Percentiles rank a stretch among this genome's conserved stretches.
phyloP scores from a whole-genome alignment of 2,113 vertebrate species.

The Scalopus aquaticus region DNA sequence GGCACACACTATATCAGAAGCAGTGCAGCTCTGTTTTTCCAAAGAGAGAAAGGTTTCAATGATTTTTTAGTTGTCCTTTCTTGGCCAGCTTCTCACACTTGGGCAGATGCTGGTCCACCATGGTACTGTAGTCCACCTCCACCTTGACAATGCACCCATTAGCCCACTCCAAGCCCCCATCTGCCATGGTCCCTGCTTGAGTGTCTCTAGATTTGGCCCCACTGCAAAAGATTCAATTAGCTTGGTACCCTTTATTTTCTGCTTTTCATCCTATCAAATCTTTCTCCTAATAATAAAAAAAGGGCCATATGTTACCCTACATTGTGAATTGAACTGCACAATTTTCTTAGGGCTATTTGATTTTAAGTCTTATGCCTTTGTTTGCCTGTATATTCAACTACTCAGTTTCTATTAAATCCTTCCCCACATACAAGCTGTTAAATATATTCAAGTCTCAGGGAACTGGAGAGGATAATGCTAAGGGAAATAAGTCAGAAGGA shows the following conservation, averaged over 20 bases:
- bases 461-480: too few relatives aligned
- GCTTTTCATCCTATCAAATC: constrained; percentile 42
- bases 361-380: constrained; percentile 52
- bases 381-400: constrained; percentile 41
- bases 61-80: constrained; percentile 97
- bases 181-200: constrained; percentile 86
- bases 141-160: constrained; percentile 97
- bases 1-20: constrained; percentile 98
- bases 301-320: neutral
- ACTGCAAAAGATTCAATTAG: constrained; percentile 59
- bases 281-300: constrained; percentile 20
- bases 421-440: neutral
- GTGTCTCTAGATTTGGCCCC: constrained; percentile 33
- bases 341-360: constrained; percentile 46
- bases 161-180: constrained; percentile 90
- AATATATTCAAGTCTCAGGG: neutral
- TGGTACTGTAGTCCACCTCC: constrained; percentile 97
- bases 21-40: constrained; percentile 98
- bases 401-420: constrained; percentile 33
- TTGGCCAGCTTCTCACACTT: constrained; percentile 97
- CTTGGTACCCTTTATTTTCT: constrained; percentile 10
- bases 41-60: constrained; percentile 95
- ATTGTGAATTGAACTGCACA: constrained; percentile 53
- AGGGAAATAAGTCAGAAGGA: too few relatives aligned
- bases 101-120: constrained; percentile 95